Conservation (phyloP, 2,113 vertebrate genomes). For the Mustela lutreola region DNA sequence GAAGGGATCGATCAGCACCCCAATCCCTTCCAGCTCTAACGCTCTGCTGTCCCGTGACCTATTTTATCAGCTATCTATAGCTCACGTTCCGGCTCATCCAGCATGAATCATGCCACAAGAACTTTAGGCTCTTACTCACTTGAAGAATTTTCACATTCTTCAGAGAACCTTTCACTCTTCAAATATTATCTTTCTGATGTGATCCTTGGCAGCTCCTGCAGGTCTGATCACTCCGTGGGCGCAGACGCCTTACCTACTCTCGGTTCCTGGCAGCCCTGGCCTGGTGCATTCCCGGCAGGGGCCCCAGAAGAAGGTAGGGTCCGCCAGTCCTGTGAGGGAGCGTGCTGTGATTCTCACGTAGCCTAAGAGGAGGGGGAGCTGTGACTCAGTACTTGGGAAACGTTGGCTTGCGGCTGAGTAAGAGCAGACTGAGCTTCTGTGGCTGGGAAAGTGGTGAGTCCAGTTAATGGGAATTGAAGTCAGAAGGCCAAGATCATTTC, state of each 20-base stretch:
- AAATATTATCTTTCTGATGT: conserved; percentile 88
- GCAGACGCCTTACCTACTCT: conserved; percentile 71
- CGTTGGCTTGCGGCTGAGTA: background rate
- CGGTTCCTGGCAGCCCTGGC: conserved; percentile 78
- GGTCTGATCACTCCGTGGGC: conserved; percentile 42
- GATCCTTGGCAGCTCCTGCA: conserved; percentile 80
- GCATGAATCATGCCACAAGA: conserved; percentile 81
- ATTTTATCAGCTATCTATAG: background rate
- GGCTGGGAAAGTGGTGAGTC: conserved; percentile 18
- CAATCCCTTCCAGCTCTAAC: background rate
- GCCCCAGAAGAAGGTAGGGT: background rate
- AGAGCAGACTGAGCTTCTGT: background rate
- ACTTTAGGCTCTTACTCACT: conserved; percentile 73
- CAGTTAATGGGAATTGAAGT: background rate
- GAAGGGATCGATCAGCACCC: background rate
- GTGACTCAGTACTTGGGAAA: conserved; percentile 70
- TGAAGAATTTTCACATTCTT: conserved; percentile 65
- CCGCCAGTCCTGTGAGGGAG: background rate
- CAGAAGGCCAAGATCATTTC: conserved; percentile 53
- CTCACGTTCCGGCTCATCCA: conserved; percentile 52
- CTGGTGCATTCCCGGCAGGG: background rate
- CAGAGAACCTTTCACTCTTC: conserved; percentile 84
- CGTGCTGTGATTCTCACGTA: background rate
- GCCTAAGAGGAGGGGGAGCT: background rate
- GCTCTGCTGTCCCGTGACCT: background rate